phyloP scores from a whole-genome alignment of 2,888 invertebrate genomes.

The Habroteleia sp. region DNA sequence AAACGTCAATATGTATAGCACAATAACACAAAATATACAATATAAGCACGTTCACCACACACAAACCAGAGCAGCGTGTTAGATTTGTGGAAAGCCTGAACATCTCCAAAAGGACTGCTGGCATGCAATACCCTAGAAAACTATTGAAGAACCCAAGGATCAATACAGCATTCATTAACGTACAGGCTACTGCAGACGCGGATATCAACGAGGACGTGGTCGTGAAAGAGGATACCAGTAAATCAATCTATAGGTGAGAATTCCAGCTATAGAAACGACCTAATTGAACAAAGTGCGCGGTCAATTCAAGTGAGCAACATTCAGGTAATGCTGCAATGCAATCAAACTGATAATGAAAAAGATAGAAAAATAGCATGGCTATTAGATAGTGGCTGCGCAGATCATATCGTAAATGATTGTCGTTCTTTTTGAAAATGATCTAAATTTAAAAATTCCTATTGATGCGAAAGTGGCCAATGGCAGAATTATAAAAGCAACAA shows the following conservation, averaged over 20 bases:
- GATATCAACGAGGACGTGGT: background rate
- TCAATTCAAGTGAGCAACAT: background rate
- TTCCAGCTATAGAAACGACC: background rate
- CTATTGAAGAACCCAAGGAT: background rate
- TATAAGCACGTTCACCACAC: slow-evolving; percentile 13
- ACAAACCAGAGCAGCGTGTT: slow-evolving; percentile 10
- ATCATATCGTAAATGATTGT: slow-evolving; percentile 48
- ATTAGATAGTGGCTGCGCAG: slow-evolving; percentile 36
- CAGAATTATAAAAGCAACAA: slow-evolving; percentile 55
- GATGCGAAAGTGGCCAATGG: slow-evolving; percentile 50
- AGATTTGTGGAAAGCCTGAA: slow-evolving; percentile 4
- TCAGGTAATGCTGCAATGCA: background rate
- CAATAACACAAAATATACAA: slow-evolving; percentile 7
- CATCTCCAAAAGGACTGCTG: slow-evolving; percentile 4
- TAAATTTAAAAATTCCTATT: slow-evolving; percentile 33
- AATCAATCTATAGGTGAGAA: background rate
- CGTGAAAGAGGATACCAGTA: slow-evolving; percentile 10
- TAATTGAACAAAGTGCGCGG: background rate
- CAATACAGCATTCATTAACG: slow-evolving; percentile 3
- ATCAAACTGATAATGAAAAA: background rate
- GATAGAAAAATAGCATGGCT: slow-evolving; percentile 14
- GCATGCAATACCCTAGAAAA: background rate
- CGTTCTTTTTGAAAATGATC: slow-evolving; percentile 43
- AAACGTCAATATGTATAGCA: slow-evolving; percentile 30
- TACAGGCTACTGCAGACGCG: slow-evolving; percentile 3